Conservation (phyloP, 2,888 invertebrate genomes). For the Psylliodes chrysocephalus region DNA sequence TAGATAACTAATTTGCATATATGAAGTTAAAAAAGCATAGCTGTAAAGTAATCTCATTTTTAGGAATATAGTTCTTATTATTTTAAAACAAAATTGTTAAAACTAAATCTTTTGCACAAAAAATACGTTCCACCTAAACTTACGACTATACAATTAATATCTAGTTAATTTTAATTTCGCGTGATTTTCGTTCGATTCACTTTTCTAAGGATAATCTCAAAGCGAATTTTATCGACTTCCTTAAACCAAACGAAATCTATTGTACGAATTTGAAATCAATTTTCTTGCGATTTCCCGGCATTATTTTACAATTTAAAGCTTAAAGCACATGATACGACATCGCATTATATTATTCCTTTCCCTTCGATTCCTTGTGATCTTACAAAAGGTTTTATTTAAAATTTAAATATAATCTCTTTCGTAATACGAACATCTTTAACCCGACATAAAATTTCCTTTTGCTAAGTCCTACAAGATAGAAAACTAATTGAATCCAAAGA, state of each 20-base stretch:
- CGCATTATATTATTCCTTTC: constrained; percentile 4
- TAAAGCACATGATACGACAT: constrained; percentile 7
- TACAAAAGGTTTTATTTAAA: constrained; percentile 32
- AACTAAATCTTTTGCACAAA: too few species aligned
- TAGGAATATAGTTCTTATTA: too few species aligned
- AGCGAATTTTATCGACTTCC: not conserved
- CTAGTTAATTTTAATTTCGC: too few species aligned
- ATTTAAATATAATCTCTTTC: constrained; percentile 36
- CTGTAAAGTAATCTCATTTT: too few species aligned
- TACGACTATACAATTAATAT: too few species aligned
- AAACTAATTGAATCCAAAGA: constrained; percentile 51
- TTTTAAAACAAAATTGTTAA: too few species aligned
- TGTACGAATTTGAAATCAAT: not conserved
- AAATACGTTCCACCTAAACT: too few species aligned
- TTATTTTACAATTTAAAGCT: constrained; percentile 20
- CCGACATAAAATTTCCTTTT: constrained; percentile 36
- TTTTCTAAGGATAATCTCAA: too few species aligned
- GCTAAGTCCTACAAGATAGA: constrained; percentile 35
- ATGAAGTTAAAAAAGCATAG: too few species aligned
- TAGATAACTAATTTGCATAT: too few species aligned
- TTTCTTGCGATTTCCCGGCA: constrained; percentile 3
- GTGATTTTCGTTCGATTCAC: too few species aligned
- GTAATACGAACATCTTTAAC: constrained; percentile 35
- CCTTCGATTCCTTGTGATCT: constrained; percentile 18
- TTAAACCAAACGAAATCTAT: not conserved